phyloP scores from a whole-genome alignment of 2,113 vertebrate genomes.

The Toxotes jaculatrix region DNA sequence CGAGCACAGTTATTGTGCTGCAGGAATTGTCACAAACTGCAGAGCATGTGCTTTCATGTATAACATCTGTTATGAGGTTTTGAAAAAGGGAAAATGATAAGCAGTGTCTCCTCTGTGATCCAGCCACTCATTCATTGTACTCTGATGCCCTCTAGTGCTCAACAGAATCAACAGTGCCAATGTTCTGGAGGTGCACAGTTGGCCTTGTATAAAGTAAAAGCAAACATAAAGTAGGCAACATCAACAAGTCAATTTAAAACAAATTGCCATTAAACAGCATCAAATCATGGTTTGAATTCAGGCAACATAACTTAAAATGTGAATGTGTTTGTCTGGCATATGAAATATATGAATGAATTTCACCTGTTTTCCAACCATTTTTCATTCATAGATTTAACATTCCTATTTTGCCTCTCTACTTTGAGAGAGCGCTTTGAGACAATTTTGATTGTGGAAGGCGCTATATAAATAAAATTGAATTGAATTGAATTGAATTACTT shows the following conservation, averaged over 20 bases:
- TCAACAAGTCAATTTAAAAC: neutral
- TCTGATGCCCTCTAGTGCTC: slow-evolving; percentile 79
- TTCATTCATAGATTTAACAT: neutral
- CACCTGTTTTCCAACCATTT: neutral
- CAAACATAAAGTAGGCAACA: neutral
- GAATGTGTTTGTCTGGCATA: neutral
- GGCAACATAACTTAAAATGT: neutral
- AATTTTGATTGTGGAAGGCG: no score
- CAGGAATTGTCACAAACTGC: neutral
- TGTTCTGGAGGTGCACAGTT: neutral
- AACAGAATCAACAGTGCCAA: neutral
- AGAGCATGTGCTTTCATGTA: neutral
- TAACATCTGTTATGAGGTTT: slow-evolving; percentile 1
- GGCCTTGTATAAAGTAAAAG: no score
- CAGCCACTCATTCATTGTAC: slow-evolving; percentile 38
- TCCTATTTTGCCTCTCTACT: neutral
- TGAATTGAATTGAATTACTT: no score
- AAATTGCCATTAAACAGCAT: neutral
- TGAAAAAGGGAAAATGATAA: neutral
- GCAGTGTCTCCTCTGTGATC: neutral
- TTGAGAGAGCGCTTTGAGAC: no score
- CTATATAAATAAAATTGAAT: no score
- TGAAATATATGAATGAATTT: neutral
- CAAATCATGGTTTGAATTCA: neutral
- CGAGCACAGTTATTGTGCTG: neutral